Percentiles rank a stretch among this genome's conserved stretches.
phyloP scores from a whole-genome alignment of 2,888 invertebrate genomes.

The Ethmia dodecea region DNA sequence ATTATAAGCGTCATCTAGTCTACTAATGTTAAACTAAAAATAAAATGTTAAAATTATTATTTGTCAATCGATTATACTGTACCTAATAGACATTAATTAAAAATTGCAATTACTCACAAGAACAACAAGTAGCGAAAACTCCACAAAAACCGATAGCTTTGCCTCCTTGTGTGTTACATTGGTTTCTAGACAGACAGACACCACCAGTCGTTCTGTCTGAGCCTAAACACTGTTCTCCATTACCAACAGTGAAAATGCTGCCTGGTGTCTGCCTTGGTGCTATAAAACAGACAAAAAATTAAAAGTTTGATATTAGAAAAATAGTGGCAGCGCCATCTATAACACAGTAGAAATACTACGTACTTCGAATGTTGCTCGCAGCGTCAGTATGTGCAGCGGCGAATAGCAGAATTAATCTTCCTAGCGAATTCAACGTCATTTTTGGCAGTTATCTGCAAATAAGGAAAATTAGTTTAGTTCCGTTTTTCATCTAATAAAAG shows the following conservation, averaged over 20 bases:
- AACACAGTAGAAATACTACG: slow-evolving; percentile 22
- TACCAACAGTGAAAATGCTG: slow-evolving; percentile 60
- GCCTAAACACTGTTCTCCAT: slow-evolving; percentile 60
- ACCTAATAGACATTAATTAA: too few relatives aligned
- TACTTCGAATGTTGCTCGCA: slow-evolving; percentile 42
- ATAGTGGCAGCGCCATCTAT: slow-evolving; percentile 8
- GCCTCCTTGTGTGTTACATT: slow-evolving; percentile 74
- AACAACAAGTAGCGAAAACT: slow-evolving; percentile 69
- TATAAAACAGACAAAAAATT: slow-evolving; percentile 19
- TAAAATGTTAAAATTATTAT: too few relatives aligned
- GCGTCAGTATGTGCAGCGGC: slow-evolving; percentile 32
- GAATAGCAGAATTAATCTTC: slow-evolving; percentile 38
- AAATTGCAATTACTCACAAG: too few relatives aligned
- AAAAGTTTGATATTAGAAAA: not conserved
- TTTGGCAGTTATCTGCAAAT: slow-evolving; percentile 37
- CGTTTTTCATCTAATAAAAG: too few relatives aligned
- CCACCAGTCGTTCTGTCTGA: slow-evolving; percentile 59
- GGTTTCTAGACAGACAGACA: slow-evolving; percentile 69
- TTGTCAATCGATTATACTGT: too few relatives aligned
- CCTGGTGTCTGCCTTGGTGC: slow-evolving; percentile 45
- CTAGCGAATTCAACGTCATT: slow-evolving; percentile 45
- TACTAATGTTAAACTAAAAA: too few relatives aligned
- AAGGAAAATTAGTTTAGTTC: slow-evolving; percentile 20
- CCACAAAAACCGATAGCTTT: slow-evolving; percentile 71
- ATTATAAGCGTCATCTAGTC: too few relatives aligned